Evolutionary conservation across 2,888 invertebrate genomes (phyloP), one percentile per base, ranked within the genome.

Genomic region (Drosophila nigricruria): DNA sequence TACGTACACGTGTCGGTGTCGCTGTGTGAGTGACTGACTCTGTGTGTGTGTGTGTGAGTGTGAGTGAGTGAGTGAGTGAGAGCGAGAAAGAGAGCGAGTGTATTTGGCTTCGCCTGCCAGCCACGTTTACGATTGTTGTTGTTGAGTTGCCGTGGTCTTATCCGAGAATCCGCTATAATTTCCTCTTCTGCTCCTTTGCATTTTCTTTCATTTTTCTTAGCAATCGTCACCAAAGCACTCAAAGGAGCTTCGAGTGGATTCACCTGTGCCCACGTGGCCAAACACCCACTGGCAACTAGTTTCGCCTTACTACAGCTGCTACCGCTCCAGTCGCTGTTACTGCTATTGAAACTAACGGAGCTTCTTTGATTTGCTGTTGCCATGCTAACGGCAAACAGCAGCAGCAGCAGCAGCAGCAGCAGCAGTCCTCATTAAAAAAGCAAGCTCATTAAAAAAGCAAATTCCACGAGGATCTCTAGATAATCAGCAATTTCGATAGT

Each of bases 131-230:
- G 53, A 34, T 34, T 38, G 53, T 10, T 38, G 53, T 10, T 27
- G 53, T 53, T 70, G 54, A 66, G 60, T 71, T 65, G 38, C 53
- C 38, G 49, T 45, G 53, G 58, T 50, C 50, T 76, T 43, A 42
- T 58, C 30, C 43, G 49, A 34, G 18, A 56, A 43, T 67, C 42
- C 45, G 40, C 23, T 23, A 50, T 34, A 54, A 40, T 62, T 54
- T 53, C 27, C 40, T 20, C 30, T 32, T 30, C 30, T 6, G 23
- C 6, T 23, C 5, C 14, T n/a, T 23, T 10, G 3, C 6, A 4
- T 10, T 5, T 6, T 12, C 42, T 20, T 20, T 2, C 3, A 3
- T 3, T 3, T n/a, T 47, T 5, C 23, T 50, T n/a, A 14, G 25
- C 27, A 23, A 20, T 34, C 38, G 43, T 20, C 52, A n/a, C n/a